Percentiles rank a stretch among this genome's conserved stretches.
These are phyloP conservation scores for Leptogaster cylindrica DNA, from an alignment of 2,888 invertebrate genomes.

Conservation along the genomic window DNA sequence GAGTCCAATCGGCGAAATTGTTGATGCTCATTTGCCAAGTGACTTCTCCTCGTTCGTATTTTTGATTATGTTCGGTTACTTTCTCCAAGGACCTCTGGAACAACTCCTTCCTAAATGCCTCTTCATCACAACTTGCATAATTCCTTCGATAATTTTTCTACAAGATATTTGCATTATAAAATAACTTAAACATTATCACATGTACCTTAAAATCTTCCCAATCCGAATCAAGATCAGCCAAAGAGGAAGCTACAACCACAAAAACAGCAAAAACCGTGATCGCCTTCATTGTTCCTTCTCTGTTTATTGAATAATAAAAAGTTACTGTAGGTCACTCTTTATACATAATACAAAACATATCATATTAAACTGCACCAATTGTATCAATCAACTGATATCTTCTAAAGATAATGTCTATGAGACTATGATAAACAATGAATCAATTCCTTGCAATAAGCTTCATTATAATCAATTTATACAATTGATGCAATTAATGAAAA, in stretches of 20 bases:
- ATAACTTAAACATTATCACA: too few species aligned
- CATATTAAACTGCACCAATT: too few species aligned
- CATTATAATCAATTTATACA: too few species aligned
- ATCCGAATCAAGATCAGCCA: background rate
- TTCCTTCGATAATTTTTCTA: conserved; percentile 54
- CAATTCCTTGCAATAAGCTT: too few species aligned
- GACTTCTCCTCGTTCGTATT: conserved; percentile 55
- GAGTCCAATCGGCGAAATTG: conserved; percentile 54
- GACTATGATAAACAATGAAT: too few species aligned
- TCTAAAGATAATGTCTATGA: too few species aligned
- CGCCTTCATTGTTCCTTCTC: conserved; percentile 3
- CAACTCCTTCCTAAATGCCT: conserved; percentile 51
- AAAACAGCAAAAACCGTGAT: background rate
- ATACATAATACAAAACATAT: too few species aligned
- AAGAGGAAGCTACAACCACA: background rate
- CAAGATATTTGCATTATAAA: background rate
- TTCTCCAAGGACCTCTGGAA: conserved; percentile 53
- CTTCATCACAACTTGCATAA: conserved; percentile 53
- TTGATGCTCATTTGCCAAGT: conserved; percentile 57
- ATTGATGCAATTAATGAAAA: too few species aligned
- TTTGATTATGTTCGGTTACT: conserved; percentile 56
- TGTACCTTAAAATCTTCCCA: conserved; percentile 6
- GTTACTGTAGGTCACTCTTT: too few species aligned
- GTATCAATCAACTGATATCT: too few species aligned
- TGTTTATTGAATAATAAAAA: too few species aligned